Evolutionary conservation across 1,140 invertebrate species (phyloP), one percentile per base, ranked within the genome.

Genomic region (Microplitis demolitor): DNA sequence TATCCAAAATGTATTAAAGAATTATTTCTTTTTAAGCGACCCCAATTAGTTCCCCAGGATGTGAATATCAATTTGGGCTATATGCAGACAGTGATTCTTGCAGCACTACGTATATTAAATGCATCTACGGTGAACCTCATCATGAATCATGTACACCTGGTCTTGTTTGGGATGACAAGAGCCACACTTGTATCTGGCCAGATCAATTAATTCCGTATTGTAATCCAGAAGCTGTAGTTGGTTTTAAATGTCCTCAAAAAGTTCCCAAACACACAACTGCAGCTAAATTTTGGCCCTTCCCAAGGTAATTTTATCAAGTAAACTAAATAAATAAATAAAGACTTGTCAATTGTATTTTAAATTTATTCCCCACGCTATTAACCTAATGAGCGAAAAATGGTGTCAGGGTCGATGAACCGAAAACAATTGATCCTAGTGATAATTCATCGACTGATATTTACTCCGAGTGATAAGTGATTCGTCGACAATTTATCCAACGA

Each of bases 141-240:
- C 90, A 93, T 60, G 90, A 92, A 75, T 90, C 93, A 9, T 97
- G 96, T 85, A 94, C 95, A 58, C 90, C 94, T 0, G 96, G 96
- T 3, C 88, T 97, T 54, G 95, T 92, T 31, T 98, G 97, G 83
- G 95, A 97, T 79, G 92, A 94, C 31, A 92, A 93, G 74, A 95
- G 90, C 60, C 96, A 97, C 79, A 91, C 91, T 31, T 98, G 96
- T 89, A 96, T 97, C 81, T 98, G 96, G 96, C 95, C 96, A 8
- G 96, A 98, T 89, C 90, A 95, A 62, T 89, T 97, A 0, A 85
- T 95, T 53, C 93, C 95, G 56, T 91, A 89, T 79, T 97, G 96
- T 87, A 95, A 96, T 82, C 94, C 95, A 63, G 95, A 96, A 90
- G 92, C 91, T 77, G 91, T 95, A 63, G 90, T 95, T 66, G 93